Percentiles rank a stretch among this genome's conserved stretches.
These are phyloP conservation scores for Trematocara nigrifrons DNA, from an alignment of 2,113 vertebrate genomes.

Conservation along the genomic window DNA sequence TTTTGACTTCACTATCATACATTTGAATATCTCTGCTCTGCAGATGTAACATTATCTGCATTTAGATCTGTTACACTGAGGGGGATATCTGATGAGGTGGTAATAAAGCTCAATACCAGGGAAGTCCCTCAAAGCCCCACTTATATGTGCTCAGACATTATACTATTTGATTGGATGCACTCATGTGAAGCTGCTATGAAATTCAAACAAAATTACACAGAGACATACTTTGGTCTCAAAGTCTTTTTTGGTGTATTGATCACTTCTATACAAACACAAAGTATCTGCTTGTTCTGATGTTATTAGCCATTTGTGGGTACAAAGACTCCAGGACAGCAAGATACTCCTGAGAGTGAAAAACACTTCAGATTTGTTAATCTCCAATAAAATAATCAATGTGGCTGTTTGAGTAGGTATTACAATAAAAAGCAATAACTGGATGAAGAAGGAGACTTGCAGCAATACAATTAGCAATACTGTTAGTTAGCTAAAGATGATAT, in stretches of 20 bases:
- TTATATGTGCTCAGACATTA: background rate
- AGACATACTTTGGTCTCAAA: background rate
- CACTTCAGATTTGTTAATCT: no score
- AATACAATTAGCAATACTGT: no score
- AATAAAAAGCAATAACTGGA: no score
- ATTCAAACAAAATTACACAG: background rate
- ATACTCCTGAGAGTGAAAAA: no score
- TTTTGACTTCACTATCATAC: background rate
- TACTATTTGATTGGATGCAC: background rate
- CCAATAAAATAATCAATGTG: no score
- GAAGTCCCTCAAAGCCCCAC: background rate
- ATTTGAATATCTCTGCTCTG: background rate
- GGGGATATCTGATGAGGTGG: background rate
- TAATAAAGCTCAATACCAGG: background rate
- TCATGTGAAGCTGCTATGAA: background rate
- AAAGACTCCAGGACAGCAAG: no score
- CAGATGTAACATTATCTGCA: background rate
- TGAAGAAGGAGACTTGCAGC: no score
- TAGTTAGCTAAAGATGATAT: no score
- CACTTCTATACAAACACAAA: background rate
- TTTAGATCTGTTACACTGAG: background rate
- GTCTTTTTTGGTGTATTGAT: background rate
- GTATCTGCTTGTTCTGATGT: background rate
- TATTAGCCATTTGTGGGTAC: background rate
- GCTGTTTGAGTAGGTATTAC: no score